These are phyloP conservation scores for Pimpla rufipes DNA, from an alignment of 2,888 invertebrate genomes.

Conservation along the genomic window DNA sequence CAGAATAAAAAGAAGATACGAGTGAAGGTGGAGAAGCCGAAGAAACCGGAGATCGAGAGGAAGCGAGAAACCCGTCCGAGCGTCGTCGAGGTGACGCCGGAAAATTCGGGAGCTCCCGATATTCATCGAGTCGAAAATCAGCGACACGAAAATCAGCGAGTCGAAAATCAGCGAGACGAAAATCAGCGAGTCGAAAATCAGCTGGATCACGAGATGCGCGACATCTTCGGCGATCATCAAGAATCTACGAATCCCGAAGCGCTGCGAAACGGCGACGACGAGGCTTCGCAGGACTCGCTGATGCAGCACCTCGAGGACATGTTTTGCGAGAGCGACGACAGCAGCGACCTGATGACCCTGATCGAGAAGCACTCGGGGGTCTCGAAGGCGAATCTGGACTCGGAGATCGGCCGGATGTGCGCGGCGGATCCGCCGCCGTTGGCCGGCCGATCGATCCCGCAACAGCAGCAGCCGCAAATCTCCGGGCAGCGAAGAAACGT, in stretches of 20 bases:
- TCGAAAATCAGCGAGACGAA: slow-evolving; percentile 18
- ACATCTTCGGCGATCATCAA: slow-evolving; percentile 68
- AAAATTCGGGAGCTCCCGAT: too few relatives aligned
- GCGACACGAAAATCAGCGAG: slow-evolving; percentile 16
- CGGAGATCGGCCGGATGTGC: slow-evolving; percentile 77
- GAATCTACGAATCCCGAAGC: slow-evolving; percentile 17
- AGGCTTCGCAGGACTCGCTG: slow-evolving; percentile 79
- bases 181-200: slow-evolving; percentile 31
- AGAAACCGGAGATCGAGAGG: slow-evolving; percentile 22
- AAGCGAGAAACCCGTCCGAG: slow-evolving; percentile 10
- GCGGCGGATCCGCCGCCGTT: slow-evolving; percentile 66
- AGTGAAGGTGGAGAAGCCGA: slow-evolving; percentile 7
- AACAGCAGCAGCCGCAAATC: background rate
- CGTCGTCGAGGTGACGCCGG: background rate
- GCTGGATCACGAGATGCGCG: slow-evolving; percentile 60
- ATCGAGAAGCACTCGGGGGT: slow-evolving; percentile 80
- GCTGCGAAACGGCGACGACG: slow-evolving; percentile 72
- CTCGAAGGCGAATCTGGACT: slow-evolving; percentile 76
- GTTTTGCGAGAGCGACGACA: slow-evolving; percentile 82
- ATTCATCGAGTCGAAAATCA: too few relatives aligned
- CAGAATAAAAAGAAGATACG: slow-evolving; percentile 18
- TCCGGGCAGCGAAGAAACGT: background rate
- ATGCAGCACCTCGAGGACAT: slow-evolving; percentile 81
- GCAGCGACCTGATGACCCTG: slow-evolving; percentile 78
- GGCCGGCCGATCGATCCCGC: background rate